Percentiles rank a stretch among this genome's conserved stretches.
phyloP scores from a whole-genome alignment of 2,113 vertebrate species.

The Phalacrocorax aristotelis region DNA sequence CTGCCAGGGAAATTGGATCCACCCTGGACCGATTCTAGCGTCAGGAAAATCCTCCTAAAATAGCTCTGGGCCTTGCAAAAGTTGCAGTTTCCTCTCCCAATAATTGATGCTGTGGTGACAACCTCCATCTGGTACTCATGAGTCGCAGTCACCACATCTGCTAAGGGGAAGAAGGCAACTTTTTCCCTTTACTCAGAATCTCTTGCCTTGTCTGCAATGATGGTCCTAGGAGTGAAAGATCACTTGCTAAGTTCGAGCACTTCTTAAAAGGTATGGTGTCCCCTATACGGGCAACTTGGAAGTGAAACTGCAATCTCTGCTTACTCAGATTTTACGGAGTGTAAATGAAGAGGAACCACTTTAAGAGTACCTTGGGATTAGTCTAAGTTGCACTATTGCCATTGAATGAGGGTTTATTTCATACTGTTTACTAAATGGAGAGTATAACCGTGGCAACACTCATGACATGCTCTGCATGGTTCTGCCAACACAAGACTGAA shows the following conservation, averaged over 20 bases:
- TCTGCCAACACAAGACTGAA: not conserved
- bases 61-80: not conserved
- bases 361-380: not conserved
- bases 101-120: slow-evolving; percentile 11
- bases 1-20: not conserved
- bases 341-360: not conserved
- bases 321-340: not conserved
- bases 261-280: not conserved
- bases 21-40: not conserved
- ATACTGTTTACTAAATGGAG: slow-evolving; percentile 20
- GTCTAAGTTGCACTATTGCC: not conserved
- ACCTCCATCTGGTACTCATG: not conserved
- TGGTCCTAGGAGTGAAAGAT: not conserved
- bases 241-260: not conserved
- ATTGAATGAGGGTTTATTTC: not conserved
- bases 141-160: not conserved
- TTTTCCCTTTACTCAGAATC: not conserved
- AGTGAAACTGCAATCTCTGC: not conserved
- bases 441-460: slow-evolving; percentile 5
- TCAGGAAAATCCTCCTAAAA: slow-evolving; percentile 22
- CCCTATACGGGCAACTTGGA: not conserved
- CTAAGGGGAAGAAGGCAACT: not conserved
- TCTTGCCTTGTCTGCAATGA: not conserved
- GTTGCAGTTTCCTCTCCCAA: not conserved
- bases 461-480: not conserved